A percentile compares a stretch with the other conserved stretches of the same genome.
Conservation (phyloP, 2,888 invertebrate species). For the Deilephila elpenor region DNA sequence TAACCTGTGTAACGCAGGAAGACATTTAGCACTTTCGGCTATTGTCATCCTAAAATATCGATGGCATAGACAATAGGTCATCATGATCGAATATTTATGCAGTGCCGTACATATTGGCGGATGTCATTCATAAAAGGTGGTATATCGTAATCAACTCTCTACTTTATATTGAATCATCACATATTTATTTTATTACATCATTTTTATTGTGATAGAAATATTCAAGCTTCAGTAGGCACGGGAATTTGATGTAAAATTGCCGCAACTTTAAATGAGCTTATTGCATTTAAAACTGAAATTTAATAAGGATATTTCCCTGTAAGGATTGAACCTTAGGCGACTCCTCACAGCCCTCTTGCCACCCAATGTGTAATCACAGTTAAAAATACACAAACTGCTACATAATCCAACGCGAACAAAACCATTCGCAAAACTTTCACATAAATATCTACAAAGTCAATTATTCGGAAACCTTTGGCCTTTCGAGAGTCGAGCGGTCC, state of each 20-base stretch:
- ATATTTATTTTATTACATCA: slow-evolving; percentile 14
- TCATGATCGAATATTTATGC: not conserved
- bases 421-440: slow-evolving; percentile 9
- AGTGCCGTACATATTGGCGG: not conserved
- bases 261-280: too few species aligned
- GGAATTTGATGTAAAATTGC: too few species aligned
- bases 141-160: not conserved
- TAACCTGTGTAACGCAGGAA: not conserved
- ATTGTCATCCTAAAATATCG: not conserved
- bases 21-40: slow-evolving; percentile 2
- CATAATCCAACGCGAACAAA: not conserved
- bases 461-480: slow-evolving; percentile 14
- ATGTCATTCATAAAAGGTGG: slow-evolving; percentile 13
- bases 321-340: too few species aligned
- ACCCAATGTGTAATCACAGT: too few species aligned
- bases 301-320: too few species aligned
- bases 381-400: not conserved
- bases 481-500: not conserved
- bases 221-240: not conserved
- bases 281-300: too few species aligned
- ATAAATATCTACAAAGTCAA: slow-evolving; percentile 15
- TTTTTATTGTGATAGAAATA: not conserved
- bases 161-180: slow-evolving; percentile 23
- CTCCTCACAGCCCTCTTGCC: too few species aligned
- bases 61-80: slow-evolving; percentile 1